A percentile compares a stretch with the other conserved stretches of the same genome.
Evolutionary conservation across 1,140 invertebrate genomes (phyloP).

Genomic region (Drosophila albomicans): DNA sequence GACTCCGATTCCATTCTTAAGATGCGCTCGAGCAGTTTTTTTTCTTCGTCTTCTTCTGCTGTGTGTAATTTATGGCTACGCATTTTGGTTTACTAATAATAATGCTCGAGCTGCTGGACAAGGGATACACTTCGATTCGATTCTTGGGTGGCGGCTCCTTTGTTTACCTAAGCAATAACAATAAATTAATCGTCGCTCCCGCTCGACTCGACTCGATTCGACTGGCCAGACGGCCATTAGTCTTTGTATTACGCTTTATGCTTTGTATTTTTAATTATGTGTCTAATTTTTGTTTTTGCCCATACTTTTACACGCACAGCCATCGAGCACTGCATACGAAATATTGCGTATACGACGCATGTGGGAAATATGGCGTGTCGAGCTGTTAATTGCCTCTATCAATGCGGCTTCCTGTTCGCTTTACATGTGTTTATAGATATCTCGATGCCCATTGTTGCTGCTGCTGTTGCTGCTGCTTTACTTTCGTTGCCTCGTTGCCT

Average conservation of each 20-base stretch:
- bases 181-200: conserved; percentile 73
- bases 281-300: conserved; percentile 68
- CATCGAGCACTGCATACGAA: conserved; percentile 17
- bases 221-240: conserved; percentile 64
- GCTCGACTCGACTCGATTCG: too few relatives aligned
- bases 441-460: conserved; percentile 30
- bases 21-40: conserved; percentile 62
- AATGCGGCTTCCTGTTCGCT: conserved; percentile 73
- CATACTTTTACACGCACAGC: conserved; percentile 1
- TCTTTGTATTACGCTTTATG: conserved; percentile 56
- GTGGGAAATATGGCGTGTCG: conserved; percentile 77
- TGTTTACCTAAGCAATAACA: conserved; percentile 83
- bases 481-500: conserved; percentile 33
- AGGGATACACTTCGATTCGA: conserved; percentile 37
- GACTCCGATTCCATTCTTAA: conserved; percentile 42
- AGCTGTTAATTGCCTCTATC: conserved; percentile 81
- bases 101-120: conserved; percentile 29
- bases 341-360: conserved; percentile 43
- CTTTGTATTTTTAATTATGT: conserved; percentile 83
- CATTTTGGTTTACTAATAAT: conserved; percentile 81
- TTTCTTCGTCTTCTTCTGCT: conserved; percentile 25
- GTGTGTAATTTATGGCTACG: conserved; percentile 82
- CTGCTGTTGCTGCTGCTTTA: conserved; percentile 1
- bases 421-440: conserved; percentile 74
- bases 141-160: conserved; percentile 47